Conservation (phyloP, 2,888 invertebrate genomes). For the Ommatoiulus sabulosus region DNA sequence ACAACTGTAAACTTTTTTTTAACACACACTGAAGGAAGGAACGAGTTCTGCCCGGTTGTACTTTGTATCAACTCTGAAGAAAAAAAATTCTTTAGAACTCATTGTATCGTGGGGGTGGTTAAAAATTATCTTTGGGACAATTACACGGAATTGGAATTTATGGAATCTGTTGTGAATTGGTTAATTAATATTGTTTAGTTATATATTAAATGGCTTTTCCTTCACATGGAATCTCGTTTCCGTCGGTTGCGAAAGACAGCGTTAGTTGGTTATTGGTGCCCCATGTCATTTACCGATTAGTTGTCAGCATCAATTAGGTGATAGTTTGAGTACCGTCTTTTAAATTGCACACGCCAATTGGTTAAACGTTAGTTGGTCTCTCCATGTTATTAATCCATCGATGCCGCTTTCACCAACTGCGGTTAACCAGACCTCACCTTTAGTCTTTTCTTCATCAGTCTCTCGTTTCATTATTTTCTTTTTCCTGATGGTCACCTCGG, state of each 20-base stretch:
- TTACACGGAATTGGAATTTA: not conserved
- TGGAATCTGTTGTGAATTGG: not conserved
- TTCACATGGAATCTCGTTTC: not conserved
- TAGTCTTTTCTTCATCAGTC: constrained; percentile 57
- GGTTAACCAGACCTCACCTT: constrained; percentile 56
- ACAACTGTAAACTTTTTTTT: not conserved
- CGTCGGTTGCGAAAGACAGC: not conserved
- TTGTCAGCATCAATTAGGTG: not conserved
- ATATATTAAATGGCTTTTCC: not conserved
- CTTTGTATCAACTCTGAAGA: not conserved
- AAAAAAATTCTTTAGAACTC: no score
- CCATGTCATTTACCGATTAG: not conserved
- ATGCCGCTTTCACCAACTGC: constrained; percentile 42
- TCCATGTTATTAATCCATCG: not conserved
- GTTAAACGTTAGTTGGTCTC: constrained; percentile 24
- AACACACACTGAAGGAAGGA: not conserved
- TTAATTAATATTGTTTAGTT: constrained; percentile 17
- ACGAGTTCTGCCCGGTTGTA: not conserved
- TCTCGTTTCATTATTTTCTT: constrained; percentile 59
- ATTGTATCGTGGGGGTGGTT: no score
- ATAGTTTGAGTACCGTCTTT: not conserved
- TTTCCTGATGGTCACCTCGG: constrained; percentile 57
- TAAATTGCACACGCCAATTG: not conserved
- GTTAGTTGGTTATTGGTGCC: not conserved
- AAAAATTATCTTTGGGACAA: constrained; percentile 1